phyloP scores from a whole-genome alignment of 2,113 vertebrate genomes.

The Ciconia stormi region DNA sequence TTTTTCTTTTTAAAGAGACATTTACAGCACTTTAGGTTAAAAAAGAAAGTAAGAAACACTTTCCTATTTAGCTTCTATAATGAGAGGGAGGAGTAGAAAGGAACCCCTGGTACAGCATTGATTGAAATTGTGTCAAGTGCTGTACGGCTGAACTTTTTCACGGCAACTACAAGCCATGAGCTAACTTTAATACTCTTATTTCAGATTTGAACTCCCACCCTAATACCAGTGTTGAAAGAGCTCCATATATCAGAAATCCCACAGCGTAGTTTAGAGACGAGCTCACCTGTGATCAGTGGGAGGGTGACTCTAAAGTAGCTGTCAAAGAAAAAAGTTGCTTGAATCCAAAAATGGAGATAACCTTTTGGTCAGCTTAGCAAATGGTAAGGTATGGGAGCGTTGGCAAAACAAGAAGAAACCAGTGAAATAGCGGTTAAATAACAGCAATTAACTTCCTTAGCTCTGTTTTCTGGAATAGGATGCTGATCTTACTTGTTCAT shows the following conservation, averaged over 20 bases:
- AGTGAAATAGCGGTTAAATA: neutral
- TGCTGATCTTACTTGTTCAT: neutral
- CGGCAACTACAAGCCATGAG: neutral
- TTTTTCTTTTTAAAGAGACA: neutral
- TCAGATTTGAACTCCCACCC: neutral
- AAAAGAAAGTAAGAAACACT: neutral
- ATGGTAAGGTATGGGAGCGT: neutral
- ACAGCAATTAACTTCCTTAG: neutral
- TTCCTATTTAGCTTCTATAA: neutral
- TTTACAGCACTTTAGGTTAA: neutral
- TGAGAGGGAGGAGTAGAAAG: neutral
- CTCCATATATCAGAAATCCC: neutral
- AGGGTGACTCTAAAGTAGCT: neutral
- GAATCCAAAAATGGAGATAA: neutral
- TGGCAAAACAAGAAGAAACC: neutral
- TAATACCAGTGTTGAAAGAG: neutral
- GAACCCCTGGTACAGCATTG: neutral
- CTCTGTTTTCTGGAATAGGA: neutral
- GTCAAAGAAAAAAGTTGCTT: neutral
- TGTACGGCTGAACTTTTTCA: neutral
- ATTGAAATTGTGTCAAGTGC: neutral
- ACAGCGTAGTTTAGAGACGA: neutral
- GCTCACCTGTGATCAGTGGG: neutral
- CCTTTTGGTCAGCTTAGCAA: neutral
- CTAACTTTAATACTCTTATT: neutral